Base-by-base conservation (phyloP, 2,113 vertebrate genomes). In the Hylia prasina region DNA sequence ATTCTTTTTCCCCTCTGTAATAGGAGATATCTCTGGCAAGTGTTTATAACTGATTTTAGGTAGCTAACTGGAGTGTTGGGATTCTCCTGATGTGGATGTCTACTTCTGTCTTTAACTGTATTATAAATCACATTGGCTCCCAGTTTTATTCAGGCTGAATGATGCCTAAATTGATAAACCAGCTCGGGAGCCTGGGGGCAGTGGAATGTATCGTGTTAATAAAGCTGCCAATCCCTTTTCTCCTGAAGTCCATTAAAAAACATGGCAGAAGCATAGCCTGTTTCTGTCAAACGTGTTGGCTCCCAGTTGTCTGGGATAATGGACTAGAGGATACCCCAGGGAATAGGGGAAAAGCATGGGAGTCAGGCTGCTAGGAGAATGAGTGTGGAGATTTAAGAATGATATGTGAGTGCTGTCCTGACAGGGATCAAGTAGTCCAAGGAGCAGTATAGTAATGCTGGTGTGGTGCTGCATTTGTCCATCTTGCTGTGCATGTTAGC, bases 261-360 rank as follows among this genome's bases (percentile, higher is more conserved):
- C 2, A 21, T 25, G 54, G 22, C 10, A 58, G 48, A 63, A 31
- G 31, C 19, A 27, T 14, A 15, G 3, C 21, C 10, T 48, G 5
- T 20, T 78, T n/a, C 40, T 58, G 48, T 56, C 35, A 77, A 2
- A 28, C 25, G 14, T 2, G 7, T 22, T 57, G 20, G 7, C 13
- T 61, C 23, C 69, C 23, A 7, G 11, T 10, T 72, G 20, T 35
- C 39, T 44, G n/a, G 33, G 15, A 5, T 51, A 37, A 84, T 31
- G 27, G n/a, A 10, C 13, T 11, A 19, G 24, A 86, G 54, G 17
- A 40, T 39, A 18, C 11, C 15, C 8, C 18, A 33, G 10, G 23
- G 24, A 60, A n/a, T 0, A 10, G 50, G 13, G 27, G 8, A 7
- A 16, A 18, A 48, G n/a, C 12, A 0, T 4, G 14, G 8, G 20